These are phyloP conservation scores for Hypocryptadius cinnamomeus DNA, from an alignment of 2,113 vertebrate genomes.

Conservation along the genomic window DNA sequence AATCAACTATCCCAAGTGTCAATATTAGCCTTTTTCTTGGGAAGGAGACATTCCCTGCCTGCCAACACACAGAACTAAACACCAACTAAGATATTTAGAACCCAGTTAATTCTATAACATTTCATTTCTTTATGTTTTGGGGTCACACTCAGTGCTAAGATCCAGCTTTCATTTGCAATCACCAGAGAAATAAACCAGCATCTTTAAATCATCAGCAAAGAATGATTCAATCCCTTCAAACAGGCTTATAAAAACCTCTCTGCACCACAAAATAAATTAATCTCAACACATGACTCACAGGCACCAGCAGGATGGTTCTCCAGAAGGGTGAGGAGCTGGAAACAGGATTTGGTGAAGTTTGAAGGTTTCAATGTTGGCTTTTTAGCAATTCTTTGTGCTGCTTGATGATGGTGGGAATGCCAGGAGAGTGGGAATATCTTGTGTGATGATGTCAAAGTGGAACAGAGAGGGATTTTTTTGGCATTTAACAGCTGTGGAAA, in stretches of 20 bases:
- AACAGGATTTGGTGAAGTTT: background rate
- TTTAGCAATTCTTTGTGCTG: background rate
- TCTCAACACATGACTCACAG: slow-evolving; percentile 16
- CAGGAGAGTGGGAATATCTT: background rate
- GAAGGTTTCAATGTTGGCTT: background rate
- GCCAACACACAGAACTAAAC: background rate
- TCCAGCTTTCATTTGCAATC: slow-evolving; percentile 10
- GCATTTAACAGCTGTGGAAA: background rate
- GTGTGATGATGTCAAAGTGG: background rate
- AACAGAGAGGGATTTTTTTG: background rate
- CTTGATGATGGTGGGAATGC: background rate
- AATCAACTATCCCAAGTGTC: background rate
- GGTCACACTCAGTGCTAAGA: background rate
- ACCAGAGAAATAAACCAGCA: background rate
- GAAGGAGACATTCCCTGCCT: background rate
- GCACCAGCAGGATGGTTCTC: background rate
- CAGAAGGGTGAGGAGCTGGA: background rate
- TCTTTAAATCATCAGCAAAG: slow-evolving; percentile 22
- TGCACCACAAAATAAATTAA: background rate
- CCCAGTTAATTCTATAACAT: background rate
- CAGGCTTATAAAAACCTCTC: slow-evolving; percentile 7
- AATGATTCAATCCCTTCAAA: slow-evolving; percentile 28
- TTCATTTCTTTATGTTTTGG: background rate
- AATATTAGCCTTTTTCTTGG: background rate
- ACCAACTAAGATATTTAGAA: background rate